Percentiles rank a stretch among this genome's conserved stretches.
phyloP scores from a whole-genome alignment of 2,797 vertebrate genomes.

The Sebastolobus alascanus region DNA sequence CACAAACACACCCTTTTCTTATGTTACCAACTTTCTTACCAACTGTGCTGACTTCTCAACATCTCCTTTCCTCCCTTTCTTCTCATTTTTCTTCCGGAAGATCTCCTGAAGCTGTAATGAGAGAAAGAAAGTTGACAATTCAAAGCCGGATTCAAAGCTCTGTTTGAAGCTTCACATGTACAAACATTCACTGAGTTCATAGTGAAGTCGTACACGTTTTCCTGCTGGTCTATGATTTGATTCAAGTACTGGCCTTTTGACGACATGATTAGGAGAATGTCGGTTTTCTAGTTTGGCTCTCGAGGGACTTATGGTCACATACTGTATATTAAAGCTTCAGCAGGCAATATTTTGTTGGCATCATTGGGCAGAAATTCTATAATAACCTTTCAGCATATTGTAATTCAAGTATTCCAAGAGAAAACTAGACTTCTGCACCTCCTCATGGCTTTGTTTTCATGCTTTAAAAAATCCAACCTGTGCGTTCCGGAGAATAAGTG shows the following conservation, averaged over 20 bases:
- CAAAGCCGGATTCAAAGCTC: constrained; percentile 34
- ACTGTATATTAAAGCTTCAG: constrained; percentile 7
- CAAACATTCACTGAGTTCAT: constrained; percentile 34
- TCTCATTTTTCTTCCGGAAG: constrained; percentile 98
- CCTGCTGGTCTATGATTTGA: constrained; percentile 35
- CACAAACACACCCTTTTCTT: background rate
- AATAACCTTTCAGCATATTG: no score
- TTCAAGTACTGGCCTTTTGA: constrained; percentile 23
- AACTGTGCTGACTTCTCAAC: constrained; percentile 94
- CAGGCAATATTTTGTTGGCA: no score
- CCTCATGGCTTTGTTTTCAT: no score
- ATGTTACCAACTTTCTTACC: constrained; percentile 84
- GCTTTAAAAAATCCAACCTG: no score
- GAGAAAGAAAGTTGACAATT: constrained; percentile 29
- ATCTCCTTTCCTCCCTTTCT: constrained; percentile 93
- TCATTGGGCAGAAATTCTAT: no score
- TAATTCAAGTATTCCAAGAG: no score
- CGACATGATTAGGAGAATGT: constrained; percentile 32
- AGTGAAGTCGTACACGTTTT: constrained; percentile 18
- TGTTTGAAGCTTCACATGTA: constrained; percentile 27
- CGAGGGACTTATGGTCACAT: constrained; percentile 12
- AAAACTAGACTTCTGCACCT: no score
- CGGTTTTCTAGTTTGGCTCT: constrained; percentile 29
- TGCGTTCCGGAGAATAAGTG: background rate
- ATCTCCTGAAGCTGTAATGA: constrained; percentile 94